Evolutionary conservation across 2,113 vertebrate species (phyloP).

Genomic region (Nesospiza acunhae): DNA sequence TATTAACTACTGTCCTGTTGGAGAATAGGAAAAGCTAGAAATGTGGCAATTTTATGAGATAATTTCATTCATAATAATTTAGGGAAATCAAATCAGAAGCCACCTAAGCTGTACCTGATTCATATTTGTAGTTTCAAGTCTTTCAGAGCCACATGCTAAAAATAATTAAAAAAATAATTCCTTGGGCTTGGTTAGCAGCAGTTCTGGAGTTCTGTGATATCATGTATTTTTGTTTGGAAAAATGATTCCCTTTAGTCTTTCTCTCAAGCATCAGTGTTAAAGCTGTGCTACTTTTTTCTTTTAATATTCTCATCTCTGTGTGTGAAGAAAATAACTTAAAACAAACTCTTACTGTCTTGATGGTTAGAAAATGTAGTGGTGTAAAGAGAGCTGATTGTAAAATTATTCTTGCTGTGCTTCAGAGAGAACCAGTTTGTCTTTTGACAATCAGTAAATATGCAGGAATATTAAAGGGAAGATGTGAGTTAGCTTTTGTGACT

Average conservation of each 20-base stretch:
- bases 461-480: neutral
- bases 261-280: neutral
- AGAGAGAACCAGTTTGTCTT: neutral
- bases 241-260: neutral
- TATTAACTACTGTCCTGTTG: neutral
- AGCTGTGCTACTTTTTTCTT: neutral
- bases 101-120: neutral
- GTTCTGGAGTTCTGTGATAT: neutral
- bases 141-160: neutral
- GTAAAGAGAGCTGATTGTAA: neutral
- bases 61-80: neutral
- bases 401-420: neutral
- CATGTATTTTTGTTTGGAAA: neutral
- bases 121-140: neutral
- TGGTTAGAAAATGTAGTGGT: neutral
- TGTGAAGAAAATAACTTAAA: neutral
- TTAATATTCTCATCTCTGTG: neutral
- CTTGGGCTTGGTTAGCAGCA: neutral
- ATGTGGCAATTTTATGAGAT: neutral
- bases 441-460: neutral
- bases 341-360: neutral
- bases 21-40: neutral
- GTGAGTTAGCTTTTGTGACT: neutral
- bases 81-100: neutral
- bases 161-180: neutral